Evolutionary conservation across 2,113 vertebrate genomes (phyloP), one percentile per base, ranked within the genome.

Genomic region (Tupaia tana): DNA sequence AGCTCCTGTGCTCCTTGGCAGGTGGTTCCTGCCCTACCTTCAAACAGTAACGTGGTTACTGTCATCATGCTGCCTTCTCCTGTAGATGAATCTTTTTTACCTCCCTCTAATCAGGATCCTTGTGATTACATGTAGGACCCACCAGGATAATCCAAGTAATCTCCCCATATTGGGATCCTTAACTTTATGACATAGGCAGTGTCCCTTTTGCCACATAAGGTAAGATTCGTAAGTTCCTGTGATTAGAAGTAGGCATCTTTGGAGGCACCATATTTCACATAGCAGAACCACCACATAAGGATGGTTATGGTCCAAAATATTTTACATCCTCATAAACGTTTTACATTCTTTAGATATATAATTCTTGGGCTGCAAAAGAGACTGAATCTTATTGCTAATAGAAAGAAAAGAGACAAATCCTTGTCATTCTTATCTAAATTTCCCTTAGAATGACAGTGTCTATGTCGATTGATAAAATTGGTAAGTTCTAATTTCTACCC

Each of bases 391-490:
- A 80, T 27, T 31, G 8, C 13, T 83, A 86, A 19, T 19, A 16
- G 52, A 22, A 14, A 74, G 31, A 96, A 75, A 31, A 81, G 63
- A 87, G 67, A 95, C n/a, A 96, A 96, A 86, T 82, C 3, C 4
- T 58, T 80, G 20, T 77, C 18, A 25, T 25, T 78, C 79, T 75
- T 58, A 52, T 54, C 71, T 69, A 18, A 94, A 90, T 78, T 67
- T 78, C 15, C 43, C 43, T 91, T 75, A 67, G 34, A 86, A 94
- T 69, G 90, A 43, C 16, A 34, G 83, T 59, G 6, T 86, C 22
- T 64, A 54, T 74, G 56, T 8, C 3, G 19, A 90, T 16, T 83
- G 83, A 64, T 67, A 8, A 82, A 22, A 56, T 3, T 15, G 16
- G 20, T 90, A 64, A 71, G 92, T 43, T 34, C 4, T 95, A 85